Evolutionary conservation across 2,888 invertebrate species (phyloP).

Genomic region (Ramazzottius varieornatus): DNA sequence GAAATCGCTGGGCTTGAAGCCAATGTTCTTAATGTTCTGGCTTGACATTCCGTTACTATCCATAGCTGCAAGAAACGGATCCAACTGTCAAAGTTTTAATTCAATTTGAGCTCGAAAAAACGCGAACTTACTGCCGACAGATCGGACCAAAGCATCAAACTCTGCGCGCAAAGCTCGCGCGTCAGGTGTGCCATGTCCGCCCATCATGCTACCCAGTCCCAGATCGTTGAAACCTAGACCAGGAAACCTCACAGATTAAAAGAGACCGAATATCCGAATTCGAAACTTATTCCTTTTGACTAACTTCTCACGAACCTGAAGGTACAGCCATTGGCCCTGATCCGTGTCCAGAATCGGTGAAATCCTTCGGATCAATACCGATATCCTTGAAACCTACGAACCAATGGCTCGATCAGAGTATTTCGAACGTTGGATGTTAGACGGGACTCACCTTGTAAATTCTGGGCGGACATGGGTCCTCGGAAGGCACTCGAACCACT

Average conservation of each 20-base stretch:
- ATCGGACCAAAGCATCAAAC: background rate
- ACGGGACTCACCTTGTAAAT: no score
- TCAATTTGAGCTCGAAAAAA: no score
- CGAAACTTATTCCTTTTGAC: background rate
- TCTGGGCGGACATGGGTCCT: no score
- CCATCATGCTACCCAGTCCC: background rate
- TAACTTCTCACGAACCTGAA: no score
- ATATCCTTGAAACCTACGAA: background rate
- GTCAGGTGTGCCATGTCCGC: no score
- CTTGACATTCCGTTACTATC: background rate
- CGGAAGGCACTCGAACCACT: no score
- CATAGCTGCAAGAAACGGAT: no score
- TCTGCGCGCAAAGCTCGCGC: background rate
- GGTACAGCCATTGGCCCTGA: no score
- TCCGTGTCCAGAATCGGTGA: background rate
- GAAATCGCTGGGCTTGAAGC: background rate
- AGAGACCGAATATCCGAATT: background rate
- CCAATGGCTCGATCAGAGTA: background rate
- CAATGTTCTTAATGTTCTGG: background rate
- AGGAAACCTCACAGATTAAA: background rate
- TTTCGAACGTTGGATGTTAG: no score
- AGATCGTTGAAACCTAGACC: background rate
- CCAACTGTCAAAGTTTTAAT: no score
- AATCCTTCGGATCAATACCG: background rate
- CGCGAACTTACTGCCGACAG: background rate